Evolutionary conservation across 1,140 invertebrate genomes (phyloP).

Genomic region (Apolygus lucorum): DNA sequence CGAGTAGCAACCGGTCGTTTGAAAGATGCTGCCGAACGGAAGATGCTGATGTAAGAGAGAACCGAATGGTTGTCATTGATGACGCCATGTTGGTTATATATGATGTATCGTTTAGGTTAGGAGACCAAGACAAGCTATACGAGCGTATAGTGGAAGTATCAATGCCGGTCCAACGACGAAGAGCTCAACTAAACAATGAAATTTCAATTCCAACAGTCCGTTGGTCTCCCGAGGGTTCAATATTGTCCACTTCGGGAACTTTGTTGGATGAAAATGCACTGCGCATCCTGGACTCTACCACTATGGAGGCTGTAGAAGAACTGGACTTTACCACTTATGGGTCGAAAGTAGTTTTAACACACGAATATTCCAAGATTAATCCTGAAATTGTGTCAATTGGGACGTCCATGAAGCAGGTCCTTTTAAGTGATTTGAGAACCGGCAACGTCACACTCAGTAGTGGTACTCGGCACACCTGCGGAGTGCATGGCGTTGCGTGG

Average conservation of each 20-base stretch:
- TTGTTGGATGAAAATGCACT: background rate
- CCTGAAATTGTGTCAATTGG: background rate
- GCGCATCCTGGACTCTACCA: background rate
- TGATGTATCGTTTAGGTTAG: background rate
- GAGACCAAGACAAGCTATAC: background rate
- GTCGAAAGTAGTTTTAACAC: background rate
- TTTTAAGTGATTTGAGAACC: background rate
- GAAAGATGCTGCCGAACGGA: background rate
- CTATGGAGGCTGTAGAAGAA: background rate
- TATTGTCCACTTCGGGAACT: background rate
- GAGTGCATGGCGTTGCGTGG: background rate
- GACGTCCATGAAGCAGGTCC: background rate
- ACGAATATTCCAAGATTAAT: background rate
- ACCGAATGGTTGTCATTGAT: background rate
- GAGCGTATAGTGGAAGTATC: background rate
- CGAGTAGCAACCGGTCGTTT: background rate
- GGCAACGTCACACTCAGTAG: background rate
- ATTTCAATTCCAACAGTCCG: background rate
- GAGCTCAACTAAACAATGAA: background rate
- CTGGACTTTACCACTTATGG: background rate
- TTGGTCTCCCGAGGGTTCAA: background rate
- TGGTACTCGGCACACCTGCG: background rate
- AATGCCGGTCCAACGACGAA: background rate
- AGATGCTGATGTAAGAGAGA: background rate
- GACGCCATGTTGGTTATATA: background rate